phyloP scores from a whole-genome alignment of 2,113 vertebrate genomes.

The Cebidichthys violaceus region DNA sequence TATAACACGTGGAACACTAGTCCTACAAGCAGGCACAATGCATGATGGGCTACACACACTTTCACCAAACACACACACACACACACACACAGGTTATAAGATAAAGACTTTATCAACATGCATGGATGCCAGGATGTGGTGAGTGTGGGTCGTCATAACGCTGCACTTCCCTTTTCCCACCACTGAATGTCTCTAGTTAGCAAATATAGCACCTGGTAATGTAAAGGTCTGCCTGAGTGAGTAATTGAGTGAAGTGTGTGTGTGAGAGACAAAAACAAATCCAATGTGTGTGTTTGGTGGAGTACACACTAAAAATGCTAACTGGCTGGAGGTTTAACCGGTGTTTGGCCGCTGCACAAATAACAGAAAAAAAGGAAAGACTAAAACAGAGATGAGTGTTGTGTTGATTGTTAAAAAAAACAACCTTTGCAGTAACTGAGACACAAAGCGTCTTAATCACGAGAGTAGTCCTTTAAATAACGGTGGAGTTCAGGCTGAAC shows the following conservation, averaged over 20 bases:
- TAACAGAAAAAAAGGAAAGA: background rate
- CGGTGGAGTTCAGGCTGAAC: background rate
- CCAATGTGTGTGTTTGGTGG: background rate
- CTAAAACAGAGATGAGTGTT: background rate
- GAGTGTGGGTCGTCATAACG: background rate
- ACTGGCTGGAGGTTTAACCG: background rate
- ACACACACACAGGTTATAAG: slow-evolving; percentile 6
- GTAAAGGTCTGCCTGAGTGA: background rate
- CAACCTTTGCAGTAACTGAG: background rate
- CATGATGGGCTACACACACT: slow-evolving; percentile 27
- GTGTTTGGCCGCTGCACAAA: too few relatives aligned
- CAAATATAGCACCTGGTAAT: slow-evolving; percentile 12
- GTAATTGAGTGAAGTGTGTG: background rate
- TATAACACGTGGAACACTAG: slow-evolving; percentile 18
- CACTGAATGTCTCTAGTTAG: slow-evolving; percentile 51
- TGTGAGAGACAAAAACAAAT: background rate
- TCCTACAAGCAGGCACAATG: slow-evolving; percentile 26
- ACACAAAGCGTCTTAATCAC: background rate
- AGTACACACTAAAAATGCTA: background rate
- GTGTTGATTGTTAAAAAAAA: background rate
- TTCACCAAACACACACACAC: slow-evolving; percentile 16
- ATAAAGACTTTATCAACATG: background rate
- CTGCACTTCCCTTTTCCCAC: slow-evolving; percentile 38
- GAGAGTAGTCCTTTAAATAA: background rate
- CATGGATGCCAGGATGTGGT: background rate